Evolutionary conservation across 1,140 invertebrate genomes (phyloP), one percentile per base, ranked within the genome.

Genomic region (Atta cephalotes): DNA sequence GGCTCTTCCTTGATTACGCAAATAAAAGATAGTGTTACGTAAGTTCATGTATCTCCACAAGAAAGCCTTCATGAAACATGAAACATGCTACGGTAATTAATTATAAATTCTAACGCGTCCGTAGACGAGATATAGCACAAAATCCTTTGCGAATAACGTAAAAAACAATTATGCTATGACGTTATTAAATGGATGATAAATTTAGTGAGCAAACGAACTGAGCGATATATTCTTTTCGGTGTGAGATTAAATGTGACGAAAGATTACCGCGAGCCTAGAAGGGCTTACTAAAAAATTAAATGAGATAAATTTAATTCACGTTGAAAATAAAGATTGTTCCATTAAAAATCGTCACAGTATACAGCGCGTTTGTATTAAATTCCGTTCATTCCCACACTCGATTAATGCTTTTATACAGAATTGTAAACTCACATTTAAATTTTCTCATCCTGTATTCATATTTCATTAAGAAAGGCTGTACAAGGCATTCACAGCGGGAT

Each of bases 1-100:
- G 71, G 80, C 71, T 39, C 28, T 85, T 85, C 68, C 56, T 77
- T 85, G 86, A 63, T 58, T 49, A 56, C 53, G 49, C 53, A 85
- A 87, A 77, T 77, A 71, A 62, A 85, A 76, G 45, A 74, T 25
- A 56, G 14, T n/a, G 18, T 63, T 80, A 28, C 56, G 63, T 58
- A 80, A 80, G 2, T 86, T 68, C 45, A 58, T 18, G 31, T 71
- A 18, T 51, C 31, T 16, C 31, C 51, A n/a, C 12, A 78, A 80
- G 45, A 63, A 77, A 77, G n/a, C 16, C 16, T 85, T 35, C 49
- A 18, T 10, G 25, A 78, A 65, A 12, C 14, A 6, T 39, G 28
- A 62, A 53, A 63, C 21, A 60, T 7, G 51, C 5, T 1, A 25
- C 16, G 49, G 12, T 72, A 82, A 82, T 82, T 82, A 82, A 82